Evolutionary conservation across 2,113 vertebrate genomes (phyloP), one percentile per base, ranked within the genome.

Genomic region (Phalacrocorax carbo): DNA sequence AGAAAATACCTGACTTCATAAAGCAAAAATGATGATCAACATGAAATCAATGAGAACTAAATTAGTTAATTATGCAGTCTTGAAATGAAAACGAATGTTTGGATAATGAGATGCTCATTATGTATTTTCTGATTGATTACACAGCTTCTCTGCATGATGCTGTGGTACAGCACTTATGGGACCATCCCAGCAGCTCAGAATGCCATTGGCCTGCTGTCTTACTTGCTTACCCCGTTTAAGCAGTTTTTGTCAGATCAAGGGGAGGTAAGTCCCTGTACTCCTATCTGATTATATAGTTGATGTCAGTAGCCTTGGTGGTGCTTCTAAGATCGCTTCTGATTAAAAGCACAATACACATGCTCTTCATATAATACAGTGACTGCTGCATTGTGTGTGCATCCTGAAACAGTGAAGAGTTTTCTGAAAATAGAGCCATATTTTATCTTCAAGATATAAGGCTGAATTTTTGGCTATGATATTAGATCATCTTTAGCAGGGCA

Each of bases 121-220:
- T 51, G 9, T 86, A 62, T 97, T 96, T 96, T 94, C 93, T 96
- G 93, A 93, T 55, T 96, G 95, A 97, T 97, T 94, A 94, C 92
- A 70, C 97, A 99, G 98, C 98, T 99, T 79, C 97, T 98, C 97
- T 98, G 98, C 94, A 69, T 97, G 85, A 97, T 98, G 96, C 98
- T 98, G 94, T 98, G 98, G 97, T 96, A 97, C 90, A 98, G 98
- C 81, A 98, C 98, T 93, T 98, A 98, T 0, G 97, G 97, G 95
- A 96, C 97, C 81, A 83, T 97, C 92, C 96, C 98, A 71, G 98
- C 97, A 91, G 89, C 97, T 73, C 98, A 98, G 95, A 98, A 98
- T 76, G 97, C 98, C 93, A 97, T 98, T 77, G 97, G 98, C 94
- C 85, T 98, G 68, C 48, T 98, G 64, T 97, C 98, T 78, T 98